phyloP scores from a whole-genome alignment of 2,797 vertebrate genomes.

The Dromococcyx pavoninus region DNA sequence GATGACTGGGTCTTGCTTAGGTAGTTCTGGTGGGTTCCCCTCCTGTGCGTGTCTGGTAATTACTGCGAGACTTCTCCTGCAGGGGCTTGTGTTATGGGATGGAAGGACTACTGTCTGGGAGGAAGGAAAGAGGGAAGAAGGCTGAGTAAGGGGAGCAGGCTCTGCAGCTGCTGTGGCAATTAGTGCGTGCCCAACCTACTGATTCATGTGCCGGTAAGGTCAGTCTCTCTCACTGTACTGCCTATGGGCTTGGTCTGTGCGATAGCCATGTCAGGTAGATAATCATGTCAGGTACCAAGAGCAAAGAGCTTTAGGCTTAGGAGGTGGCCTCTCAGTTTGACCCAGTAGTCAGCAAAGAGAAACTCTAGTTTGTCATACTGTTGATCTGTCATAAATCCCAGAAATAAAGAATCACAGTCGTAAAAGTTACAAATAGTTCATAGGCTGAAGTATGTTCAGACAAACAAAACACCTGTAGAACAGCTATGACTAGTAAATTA shows the following conservation, averaged over 20 bases:
- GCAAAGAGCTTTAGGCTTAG: neutral
- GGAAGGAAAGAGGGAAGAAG: neutral
- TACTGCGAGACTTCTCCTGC: neutral
- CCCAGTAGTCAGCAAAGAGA: neutral
- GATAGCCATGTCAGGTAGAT: neutral
- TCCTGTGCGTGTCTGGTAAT: neutral
- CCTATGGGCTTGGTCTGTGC: neutral
- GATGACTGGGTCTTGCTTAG: neutral
- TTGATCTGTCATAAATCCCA: neutral
- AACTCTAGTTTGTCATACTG: neutral
- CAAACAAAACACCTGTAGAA: constrained; percentile 6
- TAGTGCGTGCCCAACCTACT: neutral
- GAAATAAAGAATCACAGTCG: neutral
- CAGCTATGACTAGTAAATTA: neutral
- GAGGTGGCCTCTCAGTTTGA: neutral
- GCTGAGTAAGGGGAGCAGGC: neutral
- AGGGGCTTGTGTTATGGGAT: neutral
- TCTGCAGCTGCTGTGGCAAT: neutral
- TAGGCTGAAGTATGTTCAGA: neutral
- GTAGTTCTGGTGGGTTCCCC: neutral
- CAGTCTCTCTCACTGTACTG: neutral
- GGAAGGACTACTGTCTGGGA: neutral
- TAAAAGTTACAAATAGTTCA: neutral
- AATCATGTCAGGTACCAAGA: neutral
- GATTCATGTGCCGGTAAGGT: neutral